phyloP scores from a whole-genome alignment of 2,797 vertebrate species.

The Rhyacichthys aspro region DNA sequence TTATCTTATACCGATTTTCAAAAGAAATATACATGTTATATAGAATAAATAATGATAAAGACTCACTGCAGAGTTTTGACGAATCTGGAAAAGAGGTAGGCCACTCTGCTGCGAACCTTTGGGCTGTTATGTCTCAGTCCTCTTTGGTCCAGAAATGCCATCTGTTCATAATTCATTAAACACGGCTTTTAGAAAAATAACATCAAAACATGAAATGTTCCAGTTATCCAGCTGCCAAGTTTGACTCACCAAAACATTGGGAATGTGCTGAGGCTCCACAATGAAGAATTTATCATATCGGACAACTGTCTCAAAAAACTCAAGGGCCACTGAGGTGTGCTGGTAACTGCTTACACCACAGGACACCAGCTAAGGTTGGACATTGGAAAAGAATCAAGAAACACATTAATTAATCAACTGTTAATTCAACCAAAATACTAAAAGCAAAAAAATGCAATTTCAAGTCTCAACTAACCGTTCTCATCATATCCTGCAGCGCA shows the following conservation, averaged over 20 bases:
- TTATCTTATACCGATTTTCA: too few species aligned
- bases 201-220: background rate
- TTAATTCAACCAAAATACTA: background rate
- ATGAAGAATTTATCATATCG: conserved; percentile 98
- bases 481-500: conserved; percentile 97
- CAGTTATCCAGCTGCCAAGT: too few species aligned
- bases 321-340: conserved; percentile 92
- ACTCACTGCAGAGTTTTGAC: conserved; percentile 97
- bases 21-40: too few species aligned
- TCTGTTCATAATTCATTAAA: conserved; percentile 75
- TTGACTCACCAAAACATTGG: conserved; percentile 89
- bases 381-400: background rate
- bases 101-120: conserved; percentile 85
- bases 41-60: background rate
- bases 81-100: conserved; percentile 97
- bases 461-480: conserved; percentile 82
- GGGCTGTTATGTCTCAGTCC: conserved; percentile 84
- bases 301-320: conserved; percentile 97
- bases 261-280: conserved; percentile 97
- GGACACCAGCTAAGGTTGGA: conserved; percentile 85
- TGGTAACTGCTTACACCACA: conserved; percentile 93
- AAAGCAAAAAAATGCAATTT: background rate
- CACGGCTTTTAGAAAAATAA: background rate
- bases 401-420: background rate
- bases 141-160: conserved; percentile 97